Evolutionary conservation across 1,140 invertebrate genomes (phyloP), one percentile per base, ranked within the genome.

Genomic region (Reticulitermes speratus): DNA sequence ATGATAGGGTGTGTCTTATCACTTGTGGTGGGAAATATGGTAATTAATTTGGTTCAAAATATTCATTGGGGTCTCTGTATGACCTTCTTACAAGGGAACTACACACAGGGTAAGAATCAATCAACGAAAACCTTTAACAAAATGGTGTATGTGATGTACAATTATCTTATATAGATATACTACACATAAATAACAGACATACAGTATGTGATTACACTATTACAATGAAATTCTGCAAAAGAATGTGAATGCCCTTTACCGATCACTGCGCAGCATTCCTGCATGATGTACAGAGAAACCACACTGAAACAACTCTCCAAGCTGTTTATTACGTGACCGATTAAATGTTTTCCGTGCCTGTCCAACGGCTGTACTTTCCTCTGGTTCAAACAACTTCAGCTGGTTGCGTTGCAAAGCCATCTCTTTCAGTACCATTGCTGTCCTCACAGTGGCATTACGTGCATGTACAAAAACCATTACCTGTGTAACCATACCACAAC

Each of bases 381-480:
- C 93, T 0, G 95, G 95, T 88, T 94, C 90, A 88, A 97, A 97
- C 9, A 94, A 88, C n/a, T 94, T 92, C 11, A 95, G 90, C 25
- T 96, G 94, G 1, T 94, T 94, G 88, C 96, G 94, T 88, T 95
- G 93, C 87, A 94, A 92, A 0, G 97, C 96, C 59, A 95, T 90
- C 88, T 98, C 97, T 86, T 94, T 94, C 3, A 98, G 89, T 38
- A 94, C 92, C 87, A 95, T 95, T 0, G 98, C 98, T 3, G 97
- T 98, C 87, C 96, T 93, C 30, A 96, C 94, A 0, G 99, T 99
- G 14, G 97, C 97, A 93, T 99, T 99, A 75, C 99, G 92, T 0
- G 98, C 97, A 91, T 99, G 99, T 0, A 99, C 99, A 92, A 99
- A 99, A 0, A 99, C 97, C 97, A 99, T 99, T 0, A 99, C 98